These are phyloP conservation scores for Ceratosolen fusciceps DNA, from an alignment of 1,140 invertebrate genomes.

Conservation along the genomic window DNA sequence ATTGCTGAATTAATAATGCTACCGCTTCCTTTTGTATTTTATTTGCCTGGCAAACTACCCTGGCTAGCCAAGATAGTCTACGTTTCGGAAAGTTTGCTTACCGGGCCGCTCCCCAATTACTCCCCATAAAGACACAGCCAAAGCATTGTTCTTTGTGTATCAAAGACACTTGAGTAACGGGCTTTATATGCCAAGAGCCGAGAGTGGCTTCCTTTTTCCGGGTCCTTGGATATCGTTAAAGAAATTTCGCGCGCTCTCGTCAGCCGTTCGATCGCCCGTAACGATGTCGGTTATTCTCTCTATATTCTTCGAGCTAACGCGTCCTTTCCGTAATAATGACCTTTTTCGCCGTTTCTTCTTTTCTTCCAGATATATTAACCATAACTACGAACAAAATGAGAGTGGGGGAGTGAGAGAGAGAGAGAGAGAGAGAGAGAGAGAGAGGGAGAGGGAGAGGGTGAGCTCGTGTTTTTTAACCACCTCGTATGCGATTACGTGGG, in stretches of 20 bases:
- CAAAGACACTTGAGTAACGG: conserved; percentile 47
- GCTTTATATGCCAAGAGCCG: conserved; percentile 18
- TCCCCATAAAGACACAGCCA: conserved; percentile 21
- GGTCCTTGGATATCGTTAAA: conserved; percentile 62
- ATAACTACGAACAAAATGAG: too few relatives aligned
- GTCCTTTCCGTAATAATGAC: not conserved
- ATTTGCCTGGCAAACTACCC: too few relatives aligned
- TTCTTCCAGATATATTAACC: too few relatives aligned
- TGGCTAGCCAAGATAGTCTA: too few relatives aligned
- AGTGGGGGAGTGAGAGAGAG: too few relatives aligned
- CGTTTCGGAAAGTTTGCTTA: conserved; percentile 33
- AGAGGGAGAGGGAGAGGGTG: too few relatives aligned
- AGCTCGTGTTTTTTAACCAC: too few relatives aligned
- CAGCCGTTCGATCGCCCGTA: conserved; percentile 62
- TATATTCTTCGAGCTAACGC: conserved; percentile 16
- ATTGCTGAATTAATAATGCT: conserved; percentile 34
- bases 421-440: too few relatives aligned
- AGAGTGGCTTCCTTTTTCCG: conserved; percentile 54
- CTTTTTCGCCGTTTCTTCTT: too few relatives aligned
- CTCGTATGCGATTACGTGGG: too few relatives aligned
- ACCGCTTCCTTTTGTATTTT: not conserved
- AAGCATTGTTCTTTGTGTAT: conserved; percentile 40
- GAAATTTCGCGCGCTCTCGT: conserved; percentile 65
- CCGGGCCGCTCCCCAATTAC: conserved; percentile 32
- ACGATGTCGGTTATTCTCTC: conserved; percentile 42